phyloP scores from a whole-genome alignment of 2,797 vertebrate genomes.

The Myioborus miniatus region DNA sequence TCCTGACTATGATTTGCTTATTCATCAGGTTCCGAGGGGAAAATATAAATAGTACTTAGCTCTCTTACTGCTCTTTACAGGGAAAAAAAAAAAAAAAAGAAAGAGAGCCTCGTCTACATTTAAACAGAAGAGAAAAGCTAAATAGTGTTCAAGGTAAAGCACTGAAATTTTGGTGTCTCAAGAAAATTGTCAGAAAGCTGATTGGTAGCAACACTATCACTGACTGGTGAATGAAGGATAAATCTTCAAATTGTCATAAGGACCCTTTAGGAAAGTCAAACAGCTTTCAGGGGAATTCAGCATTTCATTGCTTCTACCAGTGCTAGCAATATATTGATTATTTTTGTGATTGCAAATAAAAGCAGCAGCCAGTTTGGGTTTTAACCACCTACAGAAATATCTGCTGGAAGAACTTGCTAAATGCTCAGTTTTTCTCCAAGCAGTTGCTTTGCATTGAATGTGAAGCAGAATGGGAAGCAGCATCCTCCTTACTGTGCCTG shows the following conservation, averaged over 20 bases:
- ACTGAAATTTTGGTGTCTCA: not conserved
- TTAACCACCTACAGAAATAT: not conserved
- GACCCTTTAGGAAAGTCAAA: not conserved
- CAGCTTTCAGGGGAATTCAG: not conserved
- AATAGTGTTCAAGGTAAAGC: not conserved
- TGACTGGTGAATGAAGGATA: not conserved
- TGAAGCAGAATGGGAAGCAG: not conserved
- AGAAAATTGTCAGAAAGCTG: not conserved
- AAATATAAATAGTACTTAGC: conserved; percentile 7
- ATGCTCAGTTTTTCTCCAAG: not conserved
- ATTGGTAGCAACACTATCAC: not conserved
- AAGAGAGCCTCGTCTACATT: not conserved
- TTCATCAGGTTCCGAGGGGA: conserved; percentile 14
- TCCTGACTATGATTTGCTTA: conserved; percentile 8
- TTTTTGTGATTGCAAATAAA: not conserved
- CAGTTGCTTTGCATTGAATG: not conserved
- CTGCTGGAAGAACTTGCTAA: not conserved
- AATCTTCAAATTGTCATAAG: not conserved
- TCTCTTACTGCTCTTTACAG: not conserved
- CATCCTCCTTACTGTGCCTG: not conserved
- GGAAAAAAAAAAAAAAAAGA: not conserved
- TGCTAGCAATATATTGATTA: not conserved
- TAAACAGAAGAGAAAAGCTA: not conserved
- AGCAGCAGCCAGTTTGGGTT: not conserved
- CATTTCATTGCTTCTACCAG: not conserved